These are phyloP conservation scores for Trichomalopsis sarcophagae DNA, from an alignment of 1,140 invertebrate genomes.

Conservation along the genomic window DNA sequence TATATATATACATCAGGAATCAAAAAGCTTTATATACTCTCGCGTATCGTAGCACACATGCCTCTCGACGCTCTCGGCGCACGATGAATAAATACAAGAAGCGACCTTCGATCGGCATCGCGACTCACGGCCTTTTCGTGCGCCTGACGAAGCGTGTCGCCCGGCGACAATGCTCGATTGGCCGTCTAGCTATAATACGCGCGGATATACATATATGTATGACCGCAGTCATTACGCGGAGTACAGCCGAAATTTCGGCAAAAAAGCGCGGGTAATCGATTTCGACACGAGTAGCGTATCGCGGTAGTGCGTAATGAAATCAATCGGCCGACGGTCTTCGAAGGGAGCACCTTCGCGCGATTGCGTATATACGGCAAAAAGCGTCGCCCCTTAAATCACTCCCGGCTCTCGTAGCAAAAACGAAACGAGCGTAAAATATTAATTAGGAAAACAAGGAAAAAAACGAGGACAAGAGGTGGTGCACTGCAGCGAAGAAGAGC, in stretches of 20 bases:
- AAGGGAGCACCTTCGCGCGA: too few relatives aligned
- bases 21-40: background rate
- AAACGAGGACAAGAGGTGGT: conserved; percentile 19
- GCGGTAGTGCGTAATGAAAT: background rate
- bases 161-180: conserved; percentile 9
- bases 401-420: conserved; percentile 13
- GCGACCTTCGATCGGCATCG: conserved; percentile 55
- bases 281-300: background rate
- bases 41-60: background rate
- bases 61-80: background rate
- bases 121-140: conserved; percentile 18
- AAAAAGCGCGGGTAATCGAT: background rate
- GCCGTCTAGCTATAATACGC: background rate
- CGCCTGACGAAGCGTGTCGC: conserved; percentile 51
- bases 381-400: background rate
- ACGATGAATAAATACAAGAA: conserved; percentile 35
- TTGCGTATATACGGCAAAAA: background rate
- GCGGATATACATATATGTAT: background rate
- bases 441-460: conserved; percentile 40
- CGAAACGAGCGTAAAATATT: conserved; percentile 46
- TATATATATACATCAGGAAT: background rate
- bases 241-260: background rate
- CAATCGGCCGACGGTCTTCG: background rate
- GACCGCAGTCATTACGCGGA: too few relatives aligned
- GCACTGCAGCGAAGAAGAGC: conserved; percentile 19